Evolutionary conservation across 2,888 invertebrate species (phyloP), one percentile per base, ranked within the genome.

Genomic region (Dichetophora obliterata): DNA sequence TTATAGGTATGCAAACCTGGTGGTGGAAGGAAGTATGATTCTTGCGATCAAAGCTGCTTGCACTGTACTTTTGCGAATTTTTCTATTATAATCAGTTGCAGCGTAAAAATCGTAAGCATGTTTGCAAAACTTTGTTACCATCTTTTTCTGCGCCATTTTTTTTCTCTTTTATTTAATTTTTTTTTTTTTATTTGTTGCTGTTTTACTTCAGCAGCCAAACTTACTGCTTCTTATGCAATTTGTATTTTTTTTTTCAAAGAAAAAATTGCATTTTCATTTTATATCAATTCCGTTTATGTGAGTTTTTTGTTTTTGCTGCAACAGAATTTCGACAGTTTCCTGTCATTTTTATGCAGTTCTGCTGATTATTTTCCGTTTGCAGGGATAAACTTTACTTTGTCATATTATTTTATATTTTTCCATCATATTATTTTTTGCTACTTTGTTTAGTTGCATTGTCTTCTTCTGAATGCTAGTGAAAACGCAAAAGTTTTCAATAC

Each of bases 21-120:
- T 11, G 11, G 14, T 43, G 43, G 43, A 11, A 43, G 43, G 43
- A 43, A 43, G 43, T 43, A 6, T 14, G 6, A 14, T 43, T 14
- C 14, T 43, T 43, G 43, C 43, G 43, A 43, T 43, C 43, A 43
- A 59, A 19, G 14, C 27, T 59, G 14, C 59, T 59, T 59, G 24
- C 59, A 59, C 27, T 59, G 59, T 59, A 59, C 48, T 48, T 68
- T 48, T 43, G 68, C 22, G 48, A 50, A 48, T 68, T 48, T 22
- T 48, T 43, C 24, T 11, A 14, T 68, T 48, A 68, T 68, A 68
- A 68, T 68, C 68, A 68, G 68, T 68, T 68, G 68, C 68, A 43
- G 68, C 68, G 68, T 68, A 68, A 68, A 63, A 68, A 68, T 19
- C 68, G 37, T 68, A 68, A 68, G 68, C 68, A 43, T 48, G 68